Evolutionary conservation across 1,140 invertebrate species (phyloP), one percentile per base, ranked within the genome.

Genomic region (Streblospio benedicti): DNA sequence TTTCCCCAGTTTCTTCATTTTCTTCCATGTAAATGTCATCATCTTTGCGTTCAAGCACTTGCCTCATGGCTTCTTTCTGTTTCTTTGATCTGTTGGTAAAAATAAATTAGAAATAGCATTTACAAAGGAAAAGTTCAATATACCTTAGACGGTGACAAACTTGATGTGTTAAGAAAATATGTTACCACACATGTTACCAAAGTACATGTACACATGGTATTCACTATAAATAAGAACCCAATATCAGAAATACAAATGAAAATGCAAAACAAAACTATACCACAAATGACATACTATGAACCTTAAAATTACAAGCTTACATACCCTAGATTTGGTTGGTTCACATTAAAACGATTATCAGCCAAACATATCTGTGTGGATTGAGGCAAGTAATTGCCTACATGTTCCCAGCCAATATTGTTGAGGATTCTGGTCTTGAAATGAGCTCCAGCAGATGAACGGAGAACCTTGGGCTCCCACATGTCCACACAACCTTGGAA

Each of bases 401-500:
- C 79, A 0, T 84, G 71, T n/a, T 81, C 73, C 88, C 88, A 91
- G 0, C 77, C 75, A 38, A 85, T 63, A 64, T 85, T 81, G 41
- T 76, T 76, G 12, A 77, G 57, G 61, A 94, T 84, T 31, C 85
- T 83, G 14, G 91, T 58, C 35, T 85, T 83, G 71, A 94, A 95
- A 74, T 94, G 91, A 23, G 87, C 85, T 14, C 92, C 92, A 61
- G 84, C 81, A 16, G 84, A 88, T 66, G 86, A 84, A 71, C 91
- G 78, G 14, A 93, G 70, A 2, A 93, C 91, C 82, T 95, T 95
- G 0, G 83, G 73, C 60, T 93, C 87, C 91, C 91, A 95, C 4
- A 88, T 72, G 80, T 94, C 88, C 23, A 87, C 86, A 79, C 90
- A 94, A 44, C 90, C 89, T 90, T n/a, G n/a, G n/a, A n/a, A n/a